Conservation (phyloP, 2,797 vertebrate species). For the Syngnathus acus region DNA sequence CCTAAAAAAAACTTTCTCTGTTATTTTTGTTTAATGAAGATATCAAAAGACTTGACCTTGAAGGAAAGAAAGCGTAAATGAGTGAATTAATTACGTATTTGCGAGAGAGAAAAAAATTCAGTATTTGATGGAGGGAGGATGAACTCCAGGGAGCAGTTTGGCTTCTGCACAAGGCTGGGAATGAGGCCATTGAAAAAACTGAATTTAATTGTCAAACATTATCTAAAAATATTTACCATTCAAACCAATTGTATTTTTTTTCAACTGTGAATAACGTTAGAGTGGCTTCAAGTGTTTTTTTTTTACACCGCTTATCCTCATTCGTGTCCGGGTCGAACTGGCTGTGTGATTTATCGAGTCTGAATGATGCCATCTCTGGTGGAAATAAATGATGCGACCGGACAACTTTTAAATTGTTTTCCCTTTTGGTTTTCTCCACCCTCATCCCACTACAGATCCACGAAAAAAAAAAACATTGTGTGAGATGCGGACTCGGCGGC, state of each 20-base stretch:
- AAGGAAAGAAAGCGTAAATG: conserved; percentile 49
- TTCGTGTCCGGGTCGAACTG: background rate
- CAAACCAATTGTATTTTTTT: too few species aligned
- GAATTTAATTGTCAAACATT: too few species aligned
- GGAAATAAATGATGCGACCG: conserved; percentile 7
- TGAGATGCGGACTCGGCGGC: conserved; percentile 10
- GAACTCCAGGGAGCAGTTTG: conserved; percentile 17
- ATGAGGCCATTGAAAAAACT: conserved; percentile 16
- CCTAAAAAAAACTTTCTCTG: conserved; percentile 14
- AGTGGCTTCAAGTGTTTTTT: background rate
- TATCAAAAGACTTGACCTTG: conserved; percentile 58
- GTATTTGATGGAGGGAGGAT: conserved; percentile 15
- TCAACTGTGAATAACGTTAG: too few species aligned
- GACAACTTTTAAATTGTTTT: conserved; percentile 7
- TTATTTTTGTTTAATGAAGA: conserved; percentile 44
- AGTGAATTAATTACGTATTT: conserved; percentile 46
- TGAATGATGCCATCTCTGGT: conserved; percentile 7
- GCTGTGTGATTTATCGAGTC: conserved; percentile 1
- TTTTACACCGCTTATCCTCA: background rate
- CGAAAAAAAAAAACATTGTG: conserved; percentile 1
- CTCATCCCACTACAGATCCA: background rate
- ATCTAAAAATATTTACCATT: too few species aligned
- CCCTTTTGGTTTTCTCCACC: background rate
- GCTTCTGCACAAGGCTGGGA: conserved; percentile 26
- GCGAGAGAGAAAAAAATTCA: conserved; percentile 7